Base-by-base conservation (phyloP, 2,113 vertebrate genomes). In the Todiramphus saurophagus region DNA sequence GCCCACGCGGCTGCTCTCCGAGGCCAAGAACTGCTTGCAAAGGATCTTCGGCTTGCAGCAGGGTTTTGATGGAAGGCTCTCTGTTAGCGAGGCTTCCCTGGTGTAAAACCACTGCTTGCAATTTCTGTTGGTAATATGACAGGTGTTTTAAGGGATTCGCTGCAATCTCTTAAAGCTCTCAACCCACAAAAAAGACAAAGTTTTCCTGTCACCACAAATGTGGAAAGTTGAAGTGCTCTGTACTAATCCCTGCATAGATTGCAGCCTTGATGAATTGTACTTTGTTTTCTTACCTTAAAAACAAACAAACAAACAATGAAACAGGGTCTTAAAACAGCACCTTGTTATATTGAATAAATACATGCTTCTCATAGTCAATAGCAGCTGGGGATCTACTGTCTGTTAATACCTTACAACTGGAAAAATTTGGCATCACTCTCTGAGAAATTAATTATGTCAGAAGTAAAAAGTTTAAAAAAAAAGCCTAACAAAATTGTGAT, bases 11-110 rank as follows among this genome's bases (percentile, higher is more conserved):
- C 31, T 64, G 37, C 24, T 44, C 33, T 35, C 35, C 0, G 0
- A 44, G 72, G 25, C 51, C 27, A 28, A 28, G 46, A 76, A 9
- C 35, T 0, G 0, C 25, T 68, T 1, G 1, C 46, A 35, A 62
- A 35, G 44, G 60, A 11, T 83, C 72, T 31, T 8, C 35, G 11
- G 17, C 56, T 46, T 56, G 15, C 9, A 4, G 51, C 5, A 48
- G 62, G 48, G 8, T 41, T 84, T 35, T 27, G 21, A 16, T 28
- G 41, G 58, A 86, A 62, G 4, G 39, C 4, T 69, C 31, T 23
- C 50, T 28, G 37, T 30, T 13, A 72, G 21, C 20, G 48, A 89
- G 27, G 21, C 6, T 24, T 74, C n/a, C 41, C 58, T 8, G 23
- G 24, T 3, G 19, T n/a, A 58, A 63, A 93, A 44, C 5, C 55